Conservation (phyloP, 2,113 vertebrate species). For the Cavia porcellus region DNA sequence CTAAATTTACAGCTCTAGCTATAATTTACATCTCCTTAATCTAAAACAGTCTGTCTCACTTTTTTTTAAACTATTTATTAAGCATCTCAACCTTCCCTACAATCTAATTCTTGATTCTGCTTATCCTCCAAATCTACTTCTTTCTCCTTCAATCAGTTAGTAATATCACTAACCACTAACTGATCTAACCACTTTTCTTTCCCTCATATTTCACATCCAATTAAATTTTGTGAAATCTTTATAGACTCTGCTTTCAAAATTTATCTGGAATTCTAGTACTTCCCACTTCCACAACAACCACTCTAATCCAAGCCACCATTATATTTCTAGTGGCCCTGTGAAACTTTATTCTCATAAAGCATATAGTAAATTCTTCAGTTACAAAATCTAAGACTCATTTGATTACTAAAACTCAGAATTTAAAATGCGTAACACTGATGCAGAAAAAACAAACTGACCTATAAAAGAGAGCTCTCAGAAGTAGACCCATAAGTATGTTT, state of each 20-base stretch:
- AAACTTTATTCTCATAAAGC: conserved; percentile 37
- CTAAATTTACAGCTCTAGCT: not conserved
- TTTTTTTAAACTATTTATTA: not conserved
- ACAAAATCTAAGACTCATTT: conserved; percentile 43
- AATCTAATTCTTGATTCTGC: not conserved
- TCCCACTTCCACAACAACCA: not conserved
- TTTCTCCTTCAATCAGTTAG: not conserved
- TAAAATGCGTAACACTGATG: not conserved
- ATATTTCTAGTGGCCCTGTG: not conserved
- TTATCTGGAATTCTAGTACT: not conserved
- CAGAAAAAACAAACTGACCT: not conserved
- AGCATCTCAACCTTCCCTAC: not conserved
- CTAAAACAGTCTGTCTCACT: not conserved
- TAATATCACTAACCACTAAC: not conserved
- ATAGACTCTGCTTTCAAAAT: not conserved
- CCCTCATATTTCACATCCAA: not conserved
- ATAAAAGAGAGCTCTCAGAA: conserved; percentile 22
- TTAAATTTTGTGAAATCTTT: not conserved
- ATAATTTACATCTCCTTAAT: not conserved
- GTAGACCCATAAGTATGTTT: not conserved
- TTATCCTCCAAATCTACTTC: not conserved
- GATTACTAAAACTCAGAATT: not conserved
- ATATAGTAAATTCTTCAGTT: not conserved
- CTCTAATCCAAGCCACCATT: not conserved
- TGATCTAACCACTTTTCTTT: not conserved